A percentile compares a stretch with the other conserved stretches of the same genome.
These are phyloP conservation scores for Callospermophilus lateralis DNA, from an alignment of 2,113 vertebrate species.

Conservation along the genomic window DNA sequence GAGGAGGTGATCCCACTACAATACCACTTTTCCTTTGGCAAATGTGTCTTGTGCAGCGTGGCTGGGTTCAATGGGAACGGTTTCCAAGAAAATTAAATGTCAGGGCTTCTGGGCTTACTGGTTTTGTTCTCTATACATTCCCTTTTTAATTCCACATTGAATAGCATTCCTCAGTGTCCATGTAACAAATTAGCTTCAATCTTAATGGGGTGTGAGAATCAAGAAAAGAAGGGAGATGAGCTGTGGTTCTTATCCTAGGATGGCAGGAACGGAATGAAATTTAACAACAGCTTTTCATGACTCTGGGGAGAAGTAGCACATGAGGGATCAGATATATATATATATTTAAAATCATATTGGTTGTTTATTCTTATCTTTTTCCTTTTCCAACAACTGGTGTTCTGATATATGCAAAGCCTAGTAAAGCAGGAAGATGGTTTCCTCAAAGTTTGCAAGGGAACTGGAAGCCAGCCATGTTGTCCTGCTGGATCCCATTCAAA, in stretches of 20 bases:
- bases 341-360: background rate
- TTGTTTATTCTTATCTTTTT: constrained; percentile 27
- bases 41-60: constrained; percentile 60
- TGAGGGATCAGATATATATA: background rate
- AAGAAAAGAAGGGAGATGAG: background rate
- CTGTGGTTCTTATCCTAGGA: constrained; percentile 17
- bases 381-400: constrained; percentile 33
- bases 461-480: constrained; percentile 18
- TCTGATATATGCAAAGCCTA: background rate
- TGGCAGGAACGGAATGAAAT: constrained; percentile 68
- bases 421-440: background rate
- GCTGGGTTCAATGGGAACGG: constrained; percentile 79
- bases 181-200: constrained; percentile 72
- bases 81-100: constrained; percentile 88
- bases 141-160: constrained; percentile 81
- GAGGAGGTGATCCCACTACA: constrained; percentile 62
- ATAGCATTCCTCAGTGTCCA: constrained; percentile 80
- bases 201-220: constrained; percentile 66
- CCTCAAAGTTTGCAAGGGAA: background rate
- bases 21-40: constrained; percentile 79
- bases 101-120: constrained; percentile 81
- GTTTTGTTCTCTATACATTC: constrained; percentile 85
- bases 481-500: constrained; percentile 50
- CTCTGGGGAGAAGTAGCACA: constrained; percentile 63
- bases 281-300: constrained; percentile 51